Conservation (phyloP, 1,140 invertebrate species). For the Zaprionus taronus region DNA sequence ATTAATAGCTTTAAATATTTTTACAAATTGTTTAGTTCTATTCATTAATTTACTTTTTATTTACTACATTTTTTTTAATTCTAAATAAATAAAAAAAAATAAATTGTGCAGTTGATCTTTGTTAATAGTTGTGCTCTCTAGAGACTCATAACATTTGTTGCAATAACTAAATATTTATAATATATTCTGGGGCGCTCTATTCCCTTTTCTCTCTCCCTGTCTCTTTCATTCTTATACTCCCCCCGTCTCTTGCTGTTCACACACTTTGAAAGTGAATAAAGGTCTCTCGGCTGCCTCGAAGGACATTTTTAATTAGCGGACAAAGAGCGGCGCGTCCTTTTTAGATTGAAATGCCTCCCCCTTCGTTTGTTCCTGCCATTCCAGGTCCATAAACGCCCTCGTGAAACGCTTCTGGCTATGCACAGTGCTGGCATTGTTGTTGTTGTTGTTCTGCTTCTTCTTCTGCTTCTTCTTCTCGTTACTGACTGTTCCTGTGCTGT, state of each 20-base stretch:
- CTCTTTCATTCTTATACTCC: neutral
- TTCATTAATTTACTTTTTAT: neutral
- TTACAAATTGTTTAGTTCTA: no score
- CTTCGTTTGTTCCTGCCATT: conserved; percentile 13
- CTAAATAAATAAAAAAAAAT: neutral
- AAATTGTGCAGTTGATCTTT: neutral
- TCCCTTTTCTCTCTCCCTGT: neutral
- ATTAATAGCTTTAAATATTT: no score
- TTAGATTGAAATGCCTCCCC: conserved; percentile 59
- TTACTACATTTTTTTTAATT: no score
- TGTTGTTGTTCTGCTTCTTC: conserved; percentile 10
- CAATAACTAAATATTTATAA: neutral
- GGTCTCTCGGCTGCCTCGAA: conserved; percentile 43
- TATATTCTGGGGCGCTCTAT: neutral
- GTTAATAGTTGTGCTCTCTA: neutral
- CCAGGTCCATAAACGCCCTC: conserved; percentile 50
- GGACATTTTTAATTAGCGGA: conserved; percentile 76
- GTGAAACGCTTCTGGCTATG: conserved; percentile 47
- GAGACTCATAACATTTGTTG: neutral
- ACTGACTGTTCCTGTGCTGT: neutral
- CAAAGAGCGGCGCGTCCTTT: conserved; percentile 55
- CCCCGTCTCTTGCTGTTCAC: conserved; percentile 16
- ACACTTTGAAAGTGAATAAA: conserved; percentile 5
- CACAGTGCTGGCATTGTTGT: neutral
- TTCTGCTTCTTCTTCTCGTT: conserved; percentile 17